phyloP scores from a whole-genome alignment of 2,797 vertebrate genomes.

The Aeoliscus strigatus region DNA sequence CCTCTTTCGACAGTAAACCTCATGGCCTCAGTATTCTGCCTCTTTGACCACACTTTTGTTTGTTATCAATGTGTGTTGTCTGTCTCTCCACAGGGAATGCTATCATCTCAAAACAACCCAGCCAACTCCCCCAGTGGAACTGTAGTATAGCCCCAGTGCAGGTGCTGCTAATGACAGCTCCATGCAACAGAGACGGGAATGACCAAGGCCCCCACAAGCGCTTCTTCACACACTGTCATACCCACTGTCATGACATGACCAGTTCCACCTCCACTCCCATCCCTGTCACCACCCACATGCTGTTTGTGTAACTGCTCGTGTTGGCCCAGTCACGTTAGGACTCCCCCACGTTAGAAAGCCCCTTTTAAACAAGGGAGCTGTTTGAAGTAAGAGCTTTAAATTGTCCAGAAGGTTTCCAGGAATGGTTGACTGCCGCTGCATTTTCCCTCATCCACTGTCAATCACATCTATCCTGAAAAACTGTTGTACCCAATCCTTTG shows the following conservation, averaged over 20 bases:
- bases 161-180: conserved; percentile 78
- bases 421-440: conserved; percentile 15
- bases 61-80: conserved; percentile 54
- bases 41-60: conserved; percentile 32
- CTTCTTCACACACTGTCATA: conserved; percentile 54
- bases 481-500: conserved; percentile 43
- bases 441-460: conserved; percentile 25
- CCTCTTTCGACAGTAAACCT: conserved; percentile 26
- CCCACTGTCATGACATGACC: conserved; percentile 40
- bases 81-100: conserved; percentile 84
- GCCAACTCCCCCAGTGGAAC: conserved; percentile 94
- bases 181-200: conserved; percentile 66
- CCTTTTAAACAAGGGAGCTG: conserved; percentile 24
- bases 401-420: conserved; percentile 39
- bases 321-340: conserved; percentile 43
- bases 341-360: too few species aligned
- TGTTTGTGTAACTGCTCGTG: conserved; percentile 28
- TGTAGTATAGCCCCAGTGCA: conserved; percentile 84
- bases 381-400: conserved; percentile 41
- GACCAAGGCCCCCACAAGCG: conserved; percentile 51
- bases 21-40: conserved; percentile 31
- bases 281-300: conserved; percentile 30
- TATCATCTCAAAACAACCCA: conserved; percentile 89
- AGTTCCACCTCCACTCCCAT: conserved; percentile 44
- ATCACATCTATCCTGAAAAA: conserved; percentile 51